These are phyloP conservation scores for Papilio demoleus DNA, from an alignment of 2,888 invertebrate species.

Conservation along the genomic window DNA sequence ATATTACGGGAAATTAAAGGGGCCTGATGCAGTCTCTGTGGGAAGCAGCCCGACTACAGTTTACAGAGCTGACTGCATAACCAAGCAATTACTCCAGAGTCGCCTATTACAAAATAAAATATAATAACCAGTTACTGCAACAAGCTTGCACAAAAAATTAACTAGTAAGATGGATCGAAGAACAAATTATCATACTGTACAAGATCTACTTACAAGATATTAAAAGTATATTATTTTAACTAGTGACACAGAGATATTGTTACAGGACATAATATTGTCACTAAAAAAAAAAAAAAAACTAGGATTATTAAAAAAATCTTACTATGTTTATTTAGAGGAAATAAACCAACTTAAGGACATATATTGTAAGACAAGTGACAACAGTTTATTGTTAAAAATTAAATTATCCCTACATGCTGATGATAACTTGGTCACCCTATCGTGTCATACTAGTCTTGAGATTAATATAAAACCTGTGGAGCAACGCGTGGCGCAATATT, in stretches of 20 bases:
- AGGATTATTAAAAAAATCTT: no score
- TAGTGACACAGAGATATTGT: no score
- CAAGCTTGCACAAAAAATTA: neutral
- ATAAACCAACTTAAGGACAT: no score
- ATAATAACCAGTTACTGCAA: neutral
- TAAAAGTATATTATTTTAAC: no score
- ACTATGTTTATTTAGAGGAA: no score
- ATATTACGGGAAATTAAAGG: slow-evolving; percentile 49
- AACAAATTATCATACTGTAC: neutral
- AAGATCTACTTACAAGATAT: no score
- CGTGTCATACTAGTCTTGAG: slow-evolving; percentile 52
- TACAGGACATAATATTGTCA: no score
- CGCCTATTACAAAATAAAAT: neutral
- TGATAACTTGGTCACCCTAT: slow-evolving; percentile 39
- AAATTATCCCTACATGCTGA: neutral
- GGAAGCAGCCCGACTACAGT: neutral
- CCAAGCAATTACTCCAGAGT: neutral
- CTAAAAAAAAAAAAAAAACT: no score
- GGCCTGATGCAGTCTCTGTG: slow-evolving; percentile 25
- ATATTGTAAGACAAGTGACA: no score
- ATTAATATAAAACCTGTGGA: slow-evolving; percentile 68
- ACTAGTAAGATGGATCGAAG: neutral
- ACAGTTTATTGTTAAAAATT: neutral
- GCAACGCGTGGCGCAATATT: slow-evolving; percentile 46
- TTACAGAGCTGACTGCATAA: slow-evolving; percentile 2